Percentiles rank a stretch among this genome's conserved stretches.
Conservation (phyloP, 2,888 invertebrate genomes). For the Eledone cirrhosa region DNA sequence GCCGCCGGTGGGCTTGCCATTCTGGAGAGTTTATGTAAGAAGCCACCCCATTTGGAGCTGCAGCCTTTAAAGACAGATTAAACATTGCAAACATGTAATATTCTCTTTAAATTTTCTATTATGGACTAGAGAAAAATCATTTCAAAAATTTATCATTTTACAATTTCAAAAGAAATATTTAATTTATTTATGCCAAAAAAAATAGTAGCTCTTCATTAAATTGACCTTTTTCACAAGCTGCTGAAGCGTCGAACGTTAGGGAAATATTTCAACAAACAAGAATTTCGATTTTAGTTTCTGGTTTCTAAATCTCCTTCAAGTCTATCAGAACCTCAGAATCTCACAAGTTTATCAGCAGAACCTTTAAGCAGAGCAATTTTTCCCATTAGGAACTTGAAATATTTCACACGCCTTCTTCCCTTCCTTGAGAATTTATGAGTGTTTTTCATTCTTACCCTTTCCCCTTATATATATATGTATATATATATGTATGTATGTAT, state of each 20-base stretch:
- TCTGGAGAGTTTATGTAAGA: constrained; percentile 24
- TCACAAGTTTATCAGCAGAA: too few relatives aligned
- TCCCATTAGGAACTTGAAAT: too few relatives aligned
- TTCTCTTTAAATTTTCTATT: constrained; percentile 23
- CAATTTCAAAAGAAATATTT: constrained; percentile 4
- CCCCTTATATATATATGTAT: too few relatives aligned
- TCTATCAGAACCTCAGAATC: too few relatives aligned
- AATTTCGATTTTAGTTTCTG: too few relatives aligned
- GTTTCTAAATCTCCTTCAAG: too few relatives aligned
- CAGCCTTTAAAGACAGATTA: constrained; percentile 22
- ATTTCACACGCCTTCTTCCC: too few relatives aligned
- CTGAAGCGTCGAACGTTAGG: constrained; percentile 17
- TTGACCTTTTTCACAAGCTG: constrained; percentile 26
- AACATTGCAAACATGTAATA: constrained; percentile 26
- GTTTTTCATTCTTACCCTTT: too few relatives aligned
- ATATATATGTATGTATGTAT: too few relatives aligned
- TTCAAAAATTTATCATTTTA: background rate
- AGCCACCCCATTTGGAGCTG: constrained; percentile 25
- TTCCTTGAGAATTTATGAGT: too few relatives aligned
- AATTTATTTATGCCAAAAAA: constrained; percentile 1
- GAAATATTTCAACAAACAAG: background rate
- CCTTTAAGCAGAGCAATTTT: too few relatives aligned
- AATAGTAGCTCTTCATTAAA: background rate
- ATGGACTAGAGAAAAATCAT: too few relatives aligned
- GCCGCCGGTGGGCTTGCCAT: constrained; percentile 20